Base-by-base conservation (phyloP, 1,140 invertebrate species). In the Choristoneura fumiferana region DNA sequence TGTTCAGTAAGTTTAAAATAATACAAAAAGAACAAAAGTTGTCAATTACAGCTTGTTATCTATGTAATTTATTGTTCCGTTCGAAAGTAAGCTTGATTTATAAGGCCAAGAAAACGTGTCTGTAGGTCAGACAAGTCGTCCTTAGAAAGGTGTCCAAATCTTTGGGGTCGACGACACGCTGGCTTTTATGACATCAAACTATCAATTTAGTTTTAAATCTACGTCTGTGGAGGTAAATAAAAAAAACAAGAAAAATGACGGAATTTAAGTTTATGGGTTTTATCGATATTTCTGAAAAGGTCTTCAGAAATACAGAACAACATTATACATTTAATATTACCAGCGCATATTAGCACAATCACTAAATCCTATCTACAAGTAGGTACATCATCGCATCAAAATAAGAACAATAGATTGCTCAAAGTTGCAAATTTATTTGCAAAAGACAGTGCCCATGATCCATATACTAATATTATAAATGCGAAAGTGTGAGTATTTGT, bases 331-430 rank as follows among this genome's bases (percentile, higher is more conserved):
- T n/a, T n/a, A 22, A 49, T 12, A 9, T 2, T 49, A 12, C n/a
- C 12, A 12, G 22, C n/a, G 12, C 1, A n/a, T 22, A 49, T 22
- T 49, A 22, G 12, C 18, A 22, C 18, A 29, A 33, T 18, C 43
- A 12, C 18, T 22, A 49, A 49, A 22, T 5, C n/a, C 8, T 10
- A 33, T 12, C 18, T 49, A 12, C 17, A 18, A 29, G 15, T 49
- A 49, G 12, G 43, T 22, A 33, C 18, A 22, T 49, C 12, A 49
- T 49, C 22, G 10, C 43, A 49, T 49, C 43, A 49, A 49, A 43
- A 12, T 22, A 33, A 18, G 22, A 49, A 49, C 43, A 49, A 49
- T 49, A 18, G 43, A 12, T 49, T 49, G 40, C 18, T 12, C 9
- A 22, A 12, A 12, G n/a, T 8, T 49, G 43, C 43, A 45, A 45